phyloP scores from a whole-genome alignment of 2,113 vertebrate species.

The Microtus montanus region DNA sequence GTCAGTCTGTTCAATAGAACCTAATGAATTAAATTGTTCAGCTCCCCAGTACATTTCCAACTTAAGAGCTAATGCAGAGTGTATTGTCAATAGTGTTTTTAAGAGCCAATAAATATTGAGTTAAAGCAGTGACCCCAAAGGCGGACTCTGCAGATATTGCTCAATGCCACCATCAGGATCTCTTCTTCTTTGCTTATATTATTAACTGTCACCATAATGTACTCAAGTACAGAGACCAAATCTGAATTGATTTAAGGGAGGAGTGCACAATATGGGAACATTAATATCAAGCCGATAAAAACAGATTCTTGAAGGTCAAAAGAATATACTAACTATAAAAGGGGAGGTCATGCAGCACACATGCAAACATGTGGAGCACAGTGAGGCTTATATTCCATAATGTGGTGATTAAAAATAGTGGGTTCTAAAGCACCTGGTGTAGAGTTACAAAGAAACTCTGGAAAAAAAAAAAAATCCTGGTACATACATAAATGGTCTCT shows the following conservation, averaged over 20 bases:
- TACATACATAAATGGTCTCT: rapidly evolving
- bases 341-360: neutral
- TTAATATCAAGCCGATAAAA: neutral
- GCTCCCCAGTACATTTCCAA: neutral
- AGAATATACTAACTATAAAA: neutral
- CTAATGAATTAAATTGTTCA: neutral
- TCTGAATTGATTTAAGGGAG: neutral
- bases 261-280: neutral
- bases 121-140: neutral
- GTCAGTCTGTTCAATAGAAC: neutral
- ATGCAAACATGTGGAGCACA: neutral
- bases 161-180: no score
- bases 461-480: rapidly evolving
- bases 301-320: rapidly evolving
- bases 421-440: neutral
- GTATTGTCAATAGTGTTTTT: neutral
- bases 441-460: neutral
- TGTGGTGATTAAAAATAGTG: neutral
- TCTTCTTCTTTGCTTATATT: neutral
- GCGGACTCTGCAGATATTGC: neutral
- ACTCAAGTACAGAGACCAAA: neutral
- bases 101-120: neutral
- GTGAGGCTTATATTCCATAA: neutral
- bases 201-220: neutral
- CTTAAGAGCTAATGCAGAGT: neutral